phyloP scores from a whole-genome alignment of 30 jellyfish, hydroid and myxozoan genomes.

The Hydractinia echinata region DNA sequence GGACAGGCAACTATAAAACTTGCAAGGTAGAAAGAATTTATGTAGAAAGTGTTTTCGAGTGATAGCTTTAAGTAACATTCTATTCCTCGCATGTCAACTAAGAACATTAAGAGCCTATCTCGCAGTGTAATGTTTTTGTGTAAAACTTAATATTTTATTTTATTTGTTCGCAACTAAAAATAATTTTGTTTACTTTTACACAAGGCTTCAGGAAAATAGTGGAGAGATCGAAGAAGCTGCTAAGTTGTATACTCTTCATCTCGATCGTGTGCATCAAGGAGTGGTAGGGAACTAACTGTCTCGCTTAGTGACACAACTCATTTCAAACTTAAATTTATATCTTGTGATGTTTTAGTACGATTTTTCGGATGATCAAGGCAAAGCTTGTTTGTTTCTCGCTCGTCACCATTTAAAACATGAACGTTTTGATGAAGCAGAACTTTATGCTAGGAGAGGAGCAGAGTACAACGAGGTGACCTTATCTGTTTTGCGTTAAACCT shows the following conservation, averaged over 20 bases:
- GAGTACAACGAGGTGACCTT: slow-evolving; percentile 54
- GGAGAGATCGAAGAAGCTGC: slow-evolving; percentile 81
- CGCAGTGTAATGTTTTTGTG: not conserved
- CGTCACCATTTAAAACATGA: slow-evolving; percentile 50
- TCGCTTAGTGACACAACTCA: not conserved
- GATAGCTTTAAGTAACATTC: not conserved
- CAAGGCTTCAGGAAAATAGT: slow-evolving; percentile 51
- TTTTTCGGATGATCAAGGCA: slow-evolving; percentile 52
- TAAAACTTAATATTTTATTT: not conserved
- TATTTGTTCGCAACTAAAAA: not conserved
- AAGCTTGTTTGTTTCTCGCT: slow-evolving; percentile 69
- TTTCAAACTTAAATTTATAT: not conserved
- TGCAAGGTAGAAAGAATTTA: slow-evolving; percentile 50
- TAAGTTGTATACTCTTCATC: slow-evolving; percentile 45
- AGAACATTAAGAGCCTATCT: too few species aligned
- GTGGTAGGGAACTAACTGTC: slow-evolving; percentile 32
- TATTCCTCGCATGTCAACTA: too few species aligned
- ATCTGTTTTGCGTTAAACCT: not conserved
- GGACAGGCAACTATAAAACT: slow-evolving; percentile 90
- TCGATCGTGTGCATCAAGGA: slow-evolving; percentile 41
- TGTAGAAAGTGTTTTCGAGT: slow-evolving; percentile 10
- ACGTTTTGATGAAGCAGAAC: slow-evolving; percentile 54
- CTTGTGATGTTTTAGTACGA: slow-evolving; percentile 31
- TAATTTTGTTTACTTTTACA: not conserved
- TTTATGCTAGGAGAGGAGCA: slow-evolving; percentile 71